phyloP scores from a whole-genome alignment of 2,888 invertebrate species.

The Penaeus monodon region DNA sequence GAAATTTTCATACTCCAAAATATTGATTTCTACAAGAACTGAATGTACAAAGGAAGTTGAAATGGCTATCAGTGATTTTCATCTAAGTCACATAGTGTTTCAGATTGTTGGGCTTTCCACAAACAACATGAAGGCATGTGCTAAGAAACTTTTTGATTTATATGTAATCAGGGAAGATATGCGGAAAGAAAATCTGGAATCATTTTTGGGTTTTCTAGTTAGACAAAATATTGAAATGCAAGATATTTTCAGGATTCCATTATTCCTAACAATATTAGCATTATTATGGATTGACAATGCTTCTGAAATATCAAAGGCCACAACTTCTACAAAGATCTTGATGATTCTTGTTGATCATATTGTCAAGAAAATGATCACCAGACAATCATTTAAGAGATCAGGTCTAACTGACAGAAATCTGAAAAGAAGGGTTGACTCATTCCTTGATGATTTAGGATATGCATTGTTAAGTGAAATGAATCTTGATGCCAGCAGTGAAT shows the following conservation, averaged over 20 bases:
- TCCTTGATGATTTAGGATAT: no score
- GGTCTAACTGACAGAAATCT: neutral
- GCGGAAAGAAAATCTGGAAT: neutral
- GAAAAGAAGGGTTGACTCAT: no score
- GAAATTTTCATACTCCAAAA: conserved; percentile 5
- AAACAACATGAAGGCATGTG: neutral
- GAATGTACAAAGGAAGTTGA: conserved; percentile 10
- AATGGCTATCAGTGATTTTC: neutral
- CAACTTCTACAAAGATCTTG: neutral
- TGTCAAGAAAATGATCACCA: conserved; percentile 3
- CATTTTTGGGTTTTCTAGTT: neutral
- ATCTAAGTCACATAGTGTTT: neutral
- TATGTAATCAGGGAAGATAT: no score
- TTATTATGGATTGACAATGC: conserved; percentile 23
- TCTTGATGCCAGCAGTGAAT: neutral
- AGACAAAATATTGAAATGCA: neutral
- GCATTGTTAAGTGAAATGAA: neutral
- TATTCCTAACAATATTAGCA: conserved; percentile 5
- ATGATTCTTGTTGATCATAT: conserved; percentile 7
- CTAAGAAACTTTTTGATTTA: conserved; percentile 3
- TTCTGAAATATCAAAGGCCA: neutral
- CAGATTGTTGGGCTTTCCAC: neutral
- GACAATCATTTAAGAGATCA: neutral
- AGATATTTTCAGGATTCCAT: neutral
- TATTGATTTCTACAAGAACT: conserved; percentile 20